Conservation (phyloP, 2,888 invertebrate genomes). For the Abrostola triplasia region DNA sequence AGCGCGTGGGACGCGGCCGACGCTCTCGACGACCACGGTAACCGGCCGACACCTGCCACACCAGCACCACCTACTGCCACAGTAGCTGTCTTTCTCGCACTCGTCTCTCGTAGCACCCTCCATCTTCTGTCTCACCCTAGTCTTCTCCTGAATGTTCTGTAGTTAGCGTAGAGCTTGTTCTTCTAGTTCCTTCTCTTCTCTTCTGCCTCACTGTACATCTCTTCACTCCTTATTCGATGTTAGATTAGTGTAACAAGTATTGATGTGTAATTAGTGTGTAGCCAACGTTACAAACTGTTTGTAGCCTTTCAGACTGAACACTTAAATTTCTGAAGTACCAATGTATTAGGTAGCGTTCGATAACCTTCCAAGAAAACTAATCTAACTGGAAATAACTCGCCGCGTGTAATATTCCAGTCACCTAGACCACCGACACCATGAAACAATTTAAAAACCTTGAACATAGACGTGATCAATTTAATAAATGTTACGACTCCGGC, state of each 20-base stretch:
- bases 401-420: neutral
- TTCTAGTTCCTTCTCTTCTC: slow-evolving; percentile 31
- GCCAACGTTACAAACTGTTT: neutral
- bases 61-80: slow-evolving; percentile 11
- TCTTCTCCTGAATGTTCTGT: slow-evolving; percentile 31
- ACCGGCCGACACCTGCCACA: slow-evolving; percentile 46
- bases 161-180: slow-evolving; percentile 40
- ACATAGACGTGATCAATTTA: neutral
- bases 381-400: neutral
- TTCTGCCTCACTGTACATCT: slow-evolving; percentile 20
- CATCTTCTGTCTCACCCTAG: slow-evolving; percentile 37
- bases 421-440: neutral
- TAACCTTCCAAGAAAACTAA: neutral
- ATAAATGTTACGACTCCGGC: neutral
- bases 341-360: neutral
- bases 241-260: slow-evolving; percentile 22
- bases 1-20: slow-evolving; percentile 65
- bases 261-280: slow-evolving; percentile 18
- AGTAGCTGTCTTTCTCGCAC: slow-evolving; percentile 48
- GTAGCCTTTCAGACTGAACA: neutral
- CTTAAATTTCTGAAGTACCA: neutral
- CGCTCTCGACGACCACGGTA: slow-evolving; percentile 76
- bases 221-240: slow-evolving; percentile 34
- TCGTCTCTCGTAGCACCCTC: slow-evolving; percentile 26
- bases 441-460: neutral